Evolutionary conservation across 2,113 vertebrate species (phyloP).

Genomic region (Coryphaenoides rupestris): DNA sequence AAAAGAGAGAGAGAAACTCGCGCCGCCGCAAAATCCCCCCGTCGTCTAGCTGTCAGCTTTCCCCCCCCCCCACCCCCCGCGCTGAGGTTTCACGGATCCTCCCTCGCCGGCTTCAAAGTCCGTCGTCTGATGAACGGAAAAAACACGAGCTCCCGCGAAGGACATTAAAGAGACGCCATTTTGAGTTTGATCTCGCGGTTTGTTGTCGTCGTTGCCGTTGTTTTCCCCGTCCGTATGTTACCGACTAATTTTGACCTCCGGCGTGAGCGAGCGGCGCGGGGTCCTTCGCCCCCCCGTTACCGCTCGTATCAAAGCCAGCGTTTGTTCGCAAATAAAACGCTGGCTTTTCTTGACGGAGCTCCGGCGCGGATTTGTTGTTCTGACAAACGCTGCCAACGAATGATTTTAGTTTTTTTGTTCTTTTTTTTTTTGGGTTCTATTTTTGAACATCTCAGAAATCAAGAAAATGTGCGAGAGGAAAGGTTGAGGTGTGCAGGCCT

Average conservation of each 20-base stretch:
- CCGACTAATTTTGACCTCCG: slow-evolving; percentile 74
- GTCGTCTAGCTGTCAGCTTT: slow-evolving; percentile 63
- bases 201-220: slow-evolving; percentile 34
- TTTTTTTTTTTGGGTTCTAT: too few relatives aligned
- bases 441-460: slow-evolving; percentile 62
- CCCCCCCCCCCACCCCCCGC: too few relatives aligned
- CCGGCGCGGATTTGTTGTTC: slow-evolving; percentile 65
- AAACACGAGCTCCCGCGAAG: slow-evolving; percentile 55
- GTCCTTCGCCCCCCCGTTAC: slow-evolving; percentile 57
- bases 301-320: slow-evolving; percentile 70
- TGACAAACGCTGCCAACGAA: slow-evolving; percentile 55
- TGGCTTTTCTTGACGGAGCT: slow-evolving; percentile 67
- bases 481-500: slow-evolving; percentile 38
- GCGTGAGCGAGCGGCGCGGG: slow-evolving; percentile 70
- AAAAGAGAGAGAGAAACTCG: slow-evolving; percentile 43
- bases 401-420: too few relatives aligned
- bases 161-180: slow-evolving; percentile 62
- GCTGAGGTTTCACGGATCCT: slow-evolving; percentile 62
- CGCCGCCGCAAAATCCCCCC: slow-evolving; percentile 50
- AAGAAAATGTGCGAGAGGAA: slow-evolving; percentile 49
- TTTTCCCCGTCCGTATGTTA: slow-evolving; percentile 51
- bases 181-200: slow-evolving; percentile 5
- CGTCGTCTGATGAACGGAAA: slow-evolving; percentile 67
- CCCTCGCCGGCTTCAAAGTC: slow-evolving; percentile 67
- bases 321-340: slow-evolving; percentile 77